phyloP scores from a whole-genome alignment of 2,888 invertebrate genomes.

The Polyploca ridens region DNA sequence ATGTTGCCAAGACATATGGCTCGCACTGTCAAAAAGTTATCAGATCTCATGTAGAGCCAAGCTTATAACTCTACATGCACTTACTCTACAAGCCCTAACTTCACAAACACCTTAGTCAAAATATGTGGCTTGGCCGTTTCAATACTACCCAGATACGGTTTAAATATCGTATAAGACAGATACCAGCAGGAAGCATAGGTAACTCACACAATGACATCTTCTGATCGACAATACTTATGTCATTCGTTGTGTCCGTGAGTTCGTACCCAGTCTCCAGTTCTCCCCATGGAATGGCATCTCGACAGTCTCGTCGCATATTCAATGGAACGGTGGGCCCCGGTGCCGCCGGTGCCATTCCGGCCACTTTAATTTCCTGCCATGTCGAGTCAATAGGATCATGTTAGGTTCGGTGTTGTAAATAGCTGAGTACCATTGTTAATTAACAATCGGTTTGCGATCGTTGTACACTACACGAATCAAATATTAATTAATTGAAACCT shows the following conservation, averaged over 20 bases:
- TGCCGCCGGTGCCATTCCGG: slow-evolving; percentile 18
- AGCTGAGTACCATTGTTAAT: background rate
- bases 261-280: background rate
- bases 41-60: too few species aligned
- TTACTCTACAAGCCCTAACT: too few species aligned
- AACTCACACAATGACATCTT: background rate
- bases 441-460: background rate
- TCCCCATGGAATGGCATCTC: slow-evolving; percentile 7
- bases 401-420: background rate
- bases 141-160: too few species aligned
- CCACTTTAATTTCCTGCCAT: slow-evolving; percentile 50
- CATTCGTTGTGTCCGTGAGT: background rate
- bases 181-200: background rate
- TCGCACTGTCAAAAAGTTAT: too few species aligned
- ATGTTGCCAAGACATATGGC: too few species aligned
- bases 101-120: too few species aligned
- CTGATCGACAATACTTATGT: background rate
- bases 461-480: background rate
- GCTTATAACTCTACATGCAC: too few species aligned
- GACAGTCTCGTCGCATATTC: slow-evolving; percentile 22
- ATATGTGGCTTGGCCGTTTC: too few species aligned
- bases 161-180: too few species aligned
- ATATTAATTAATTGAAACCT: background rate
- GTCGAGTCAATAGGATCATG: slow-evolving; percentile 19
- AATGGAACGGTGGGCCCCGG: slow-evolving; percentile 23